Conservation (phyloP, 2,797 vertebrate genomes). For the Rhodeus uyekii region DNA sequence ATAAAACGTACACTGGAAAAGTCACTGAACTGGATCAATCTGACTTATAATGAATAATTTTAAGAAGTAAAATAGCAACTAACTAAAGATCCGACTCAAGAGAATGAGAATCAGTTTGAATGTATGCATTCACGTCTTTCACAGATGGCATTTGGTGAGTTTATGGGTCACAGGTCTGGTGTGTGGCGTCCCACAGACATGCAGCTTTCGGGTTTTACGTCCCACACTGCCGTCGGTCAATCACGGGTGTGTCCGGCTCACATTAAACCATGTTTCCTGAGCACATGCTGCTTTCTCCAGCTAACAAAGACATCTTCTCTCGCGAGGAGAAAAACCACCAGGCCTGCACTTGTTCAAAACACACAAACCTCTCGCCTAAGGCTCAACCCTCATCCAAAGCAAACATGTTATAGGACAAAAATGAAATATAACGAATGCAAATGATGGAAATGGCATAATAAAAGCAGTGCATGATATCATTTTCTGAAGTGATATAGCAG, state of each 20-base stretch:
- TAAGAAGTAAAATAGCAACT: neutral
- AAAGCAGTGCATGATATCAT: neutral
- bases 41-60: neutral
- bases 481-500: neutral
- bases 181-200: neutral
- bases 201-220: neutral
- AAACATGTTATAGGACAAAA: neutral
- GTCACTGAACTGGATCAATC: neutral
- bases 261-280: neutral
- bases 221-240: neutral
- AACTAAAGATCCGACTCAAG: neutral
- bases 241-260: neutral
- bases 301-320: slow-evolving; percentile 2
- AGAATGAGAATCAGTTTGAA: neutral
- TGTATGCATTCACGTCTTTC: neutral
- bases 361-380: neutral
- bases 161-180: neutral
- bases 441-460: too few relatives aligned
- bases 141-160: neutral
- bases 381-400: neutral
- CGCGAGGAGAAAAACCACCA: neutral
- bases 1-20: neutral
- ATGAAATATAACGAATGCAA: neutral
- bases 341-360: slow-evolving; percentile 10
- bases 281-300: neutral